Percentiles rank a stretch among this genome's conserved stretches.
Conservation (phyloP, 1,140 invertebrate species). For the Macrosteles quadrilineatus region DNA sequence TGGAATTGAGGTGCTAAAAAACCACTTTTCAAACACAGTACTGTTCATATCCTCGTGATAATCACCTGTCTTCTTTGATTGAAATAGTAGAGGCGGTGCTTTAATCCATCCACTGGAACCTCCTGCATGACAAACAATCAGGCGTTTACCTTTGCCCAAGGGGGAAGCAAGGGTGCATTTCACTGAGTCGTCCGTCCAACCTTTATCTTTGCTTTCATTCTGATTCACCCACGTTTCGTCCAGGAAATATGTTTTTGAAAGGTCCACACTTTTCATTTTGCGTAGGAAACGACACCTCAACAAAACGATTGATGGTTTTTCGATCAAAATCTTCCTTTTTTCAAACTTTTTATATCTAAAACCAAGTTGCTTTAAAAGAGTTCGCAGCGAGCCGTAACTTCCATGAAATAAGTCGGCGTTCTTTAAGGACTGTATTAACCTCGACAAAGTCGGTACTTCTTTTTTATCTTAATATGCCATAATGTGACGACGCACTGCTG, state of each 20-base stretch:
- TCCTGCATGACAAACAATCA: slow-evolving; percentile 5
- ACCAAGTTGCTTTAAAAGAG: not conserved
- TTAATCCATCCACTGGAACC: slow-evolving; percentile 5
- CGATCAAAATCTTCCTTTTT: too few species aligned
- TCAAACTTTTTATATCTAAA: not conserved
- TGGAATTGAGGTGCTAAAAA: slow-evolving; percentile 3
- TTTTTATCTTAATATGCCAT: not conserved
- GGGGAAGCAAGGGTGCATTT: not conserved
- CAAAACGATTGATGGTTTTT: too few species aligned
- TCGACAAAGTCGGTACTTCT: not conserved
- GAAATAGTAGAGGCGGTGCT: not conserved
- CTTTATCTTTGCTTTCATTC: slow-evolving; percentile 1
- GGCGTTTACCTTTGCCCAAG: slow-evolving; percentile 13
- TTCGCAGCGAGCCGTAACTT: slow-evolving; percentile 9
- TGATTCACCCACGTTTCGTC: not conserved
- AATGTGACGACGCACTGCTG: not conserved
- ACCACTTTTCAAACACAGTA: slow-evolving; percentile 15
- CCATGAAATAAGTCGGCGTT: not conserved
- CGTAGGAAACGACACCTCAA: slow-evolving; percentile 13
- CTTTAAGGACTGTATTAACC: not conserved
- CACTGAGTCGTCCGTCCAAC: not conserved
- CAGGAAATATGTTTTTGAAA: too few species aligned
- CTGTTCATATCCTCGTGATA: not conserved
- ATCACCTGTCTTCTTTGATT: slow-evolving; percentile 11
- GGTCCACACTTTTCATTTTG: not conserved